Evolutionary conservation across 2,888 invertebrate species (phyloP).

Genomic region (Toxonevra muliebris): DNA sequence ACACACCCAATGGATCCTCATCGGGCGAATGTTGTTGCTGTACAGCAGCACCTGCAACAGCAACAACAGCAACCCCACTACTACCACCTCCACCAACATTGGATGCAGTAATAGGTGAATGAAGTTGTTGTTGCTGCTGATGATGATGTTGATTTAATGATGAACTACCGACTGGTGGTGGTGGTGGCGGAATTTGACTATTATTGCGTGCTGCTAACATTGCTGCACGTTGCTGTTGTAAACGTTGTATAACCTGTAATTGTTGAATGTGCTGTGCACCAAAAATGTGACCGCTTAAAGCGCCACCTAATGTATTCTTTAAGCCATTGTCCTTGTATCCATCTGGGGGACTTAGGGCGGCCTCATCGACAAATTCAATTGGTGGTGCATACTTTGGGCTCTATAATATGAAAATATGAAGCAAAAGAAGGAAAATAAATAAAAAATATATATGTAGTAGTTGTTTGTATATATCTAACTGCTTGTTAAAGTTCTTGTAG

Average conservation of each 20-base stretch:
- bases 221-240: slow-evolving; percentile 70
- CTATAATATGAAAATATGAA: slow-evolving; percentile 48
- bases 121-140: slow-evolving; percentile 43
- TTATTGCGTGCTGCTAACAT: slow-evolving; percentile 66
- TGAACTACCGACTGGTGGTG: slow-evolving; percentile 43
- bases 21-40: slow-evolving; percentile 49
- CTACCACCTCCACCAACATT: slow-evolving; percentile 28
- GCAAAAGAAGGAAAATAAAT: slow-evolving; percentile 12
- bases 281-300: slow-evolving; percentile 72
- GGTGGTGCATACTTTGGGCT: slow-evolving; percentile 74
- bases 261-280: slow-evolving; percentile 72
- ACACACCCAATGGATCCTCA: slow-evolving; percentile 59
- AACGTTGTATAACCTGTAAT: slow-evolving; percentile 72
- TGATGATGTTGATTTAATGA: slow-evolving; percentile 43
- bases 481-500: slow-evolving; percentile 4
- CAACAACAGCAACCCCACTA: slow-evolving; percentile 31
- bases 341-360: slow-evolving; percentile 89
- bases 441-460: slow-evolving; percentile 15
- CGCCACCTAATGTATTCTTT: slow-evolving; percentile 70
- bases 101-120: slow-evolving; percentile 38
- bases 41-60: slow-evolving; percentile 27
- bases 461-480: slow-evolving; percentile 1
- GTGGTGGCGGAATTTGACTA: slow-evolving; percentile 48
- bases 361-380: slow-evolving; percentile 79
- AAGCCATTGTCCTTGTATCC: slow-evolving; percentile 89